Evolutionary conservation across 1,140 invertebrate species (phyloP).

Genomic region (Bombus pascuorum): DNA sequence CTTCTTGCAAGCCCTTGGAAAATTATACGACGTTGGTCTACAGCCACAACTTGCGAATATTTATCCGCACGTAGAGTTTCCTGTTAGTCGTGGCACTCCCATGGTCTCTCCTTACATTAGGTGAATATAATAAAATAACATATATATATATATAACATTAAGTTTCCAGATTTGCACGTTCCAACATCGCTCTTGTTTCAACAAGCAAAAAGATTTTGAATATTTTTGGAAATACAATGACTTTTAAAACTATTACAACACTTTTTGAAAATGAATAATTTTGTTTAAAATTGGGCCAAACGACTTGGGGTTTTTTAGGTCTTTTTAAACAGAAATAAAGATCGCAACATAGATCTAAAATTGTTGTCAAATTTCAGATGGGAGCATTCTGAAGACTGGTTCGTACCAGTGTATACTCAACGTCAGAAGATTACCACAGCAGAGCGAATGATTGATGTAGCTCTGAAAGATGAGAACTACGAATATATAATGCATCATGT

Average conservation of each 20-base stretch:
- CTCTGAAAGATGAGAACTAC: constrained; percentile 87
- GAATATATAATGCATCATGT: constrained; percentile 92
- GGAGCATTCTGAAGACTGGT: constrained; percentile 94
- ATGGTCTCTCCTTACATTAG: constrained; percentile 87
- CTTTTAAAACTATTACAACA: too few relatives aligned
- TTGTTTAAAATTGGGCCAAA: background rate
- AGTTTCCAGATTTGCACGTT: background rate
- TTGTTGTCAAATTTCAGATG: constrained; percentile 85
- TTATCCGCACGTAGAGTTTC: constrained; percentile 86
- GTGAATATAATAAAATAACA: constrained; percentile 10
- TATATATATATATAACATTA: background rate
- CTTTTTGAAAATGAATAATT: too few relatives aligned
- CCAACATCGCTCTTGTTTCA: too few relatives aligned
- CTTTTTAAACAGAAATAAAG: too few relatives aligned
- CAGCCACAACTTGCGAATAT: constrained; percentile 85
- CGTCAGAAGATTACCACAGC: constrained; percentile 86
- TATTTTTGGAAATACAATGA: too few relatives aligned
- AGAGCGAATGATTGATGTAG: constrained; percentile 85
- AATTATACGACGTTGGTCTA: constrained; percentile 86
- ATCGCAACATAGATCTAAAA: too few relatives aligned
- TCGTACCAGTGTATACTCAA: constrained; percentile 84
- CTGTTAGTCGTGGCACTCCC: constrained; percentile 88
- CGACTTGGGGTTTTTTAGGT: too few relatives aligned
- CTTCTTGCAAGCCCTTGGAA: constrained; percentile 89
- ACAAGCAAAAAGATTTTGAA: too few relatives aligned